These are phyloP conservation scores for Odontocolon sp. DNA, from an alignment of 2,888 invertebrate species.

Conservation along the genomic window DNA sequence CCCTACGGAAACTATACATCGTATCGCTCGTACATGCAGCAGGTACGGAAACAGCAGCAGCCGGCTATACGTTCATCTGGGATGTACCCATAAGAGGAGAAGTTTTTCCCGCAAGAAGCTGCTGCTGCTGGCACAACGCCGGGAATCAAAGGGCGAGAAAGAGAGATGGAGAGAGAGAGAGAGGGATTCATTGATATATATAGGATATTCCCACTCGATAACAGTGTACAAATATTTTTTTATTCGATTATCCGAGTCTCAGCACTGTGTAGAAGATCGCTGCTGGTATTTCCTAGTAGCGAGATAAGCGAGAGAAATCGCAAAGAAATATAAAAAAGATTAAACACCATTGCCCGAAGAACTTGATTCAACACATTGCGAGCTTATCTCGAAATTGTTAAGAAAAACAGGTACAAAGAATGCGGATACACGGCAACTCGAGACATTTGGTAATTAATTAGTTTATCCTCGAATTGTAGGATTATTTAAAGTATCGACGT, in stretches of 20 bases:
- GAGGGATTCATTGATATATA: conserved; percentile 43
- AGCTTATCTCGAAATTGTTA: neutral
- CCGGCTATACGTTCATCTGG: conserved; percentile 8
- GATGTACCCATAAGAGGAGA: neutral
- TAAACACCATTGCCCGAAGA: neutral
- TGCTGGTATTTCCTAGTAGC: conserved; percentile 28
- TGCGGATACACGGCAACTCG: conserved; percentile 3
- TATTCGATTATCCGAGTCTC: neutral
- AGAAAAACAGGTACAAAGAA: neutral
- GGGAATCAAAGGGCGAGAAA: conserved; percentile 21
- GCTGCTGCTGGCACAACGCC: conserved; percentile 13
- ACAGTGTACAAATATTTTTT: conserved; percentile 22
- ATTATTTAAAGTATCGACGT: no score
- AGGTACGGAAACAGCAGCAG: conserved; percentile 4
- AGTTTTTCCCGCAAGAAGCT: neutral
- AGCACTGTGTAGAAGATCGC: neutral
- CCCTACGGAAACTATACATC: conserved; percentile 14
- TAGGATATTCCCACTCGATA: conserved; percentile 49
- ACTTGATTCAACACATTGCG: neutral
- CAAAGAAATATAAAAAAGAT: neutral
- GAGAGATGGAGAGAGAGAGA: no score
- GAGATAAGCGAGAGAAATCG: conserved; percentile 33
- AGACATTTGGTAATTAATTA: neutral
- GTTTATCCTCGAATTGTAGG: conserved; percentile 1
- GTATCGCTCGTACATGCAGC: conserved; percentile 3